Base-by-base conservation (phyloP, 2,113 vertebrate species). In the Neoarius graeffei region DNA sequence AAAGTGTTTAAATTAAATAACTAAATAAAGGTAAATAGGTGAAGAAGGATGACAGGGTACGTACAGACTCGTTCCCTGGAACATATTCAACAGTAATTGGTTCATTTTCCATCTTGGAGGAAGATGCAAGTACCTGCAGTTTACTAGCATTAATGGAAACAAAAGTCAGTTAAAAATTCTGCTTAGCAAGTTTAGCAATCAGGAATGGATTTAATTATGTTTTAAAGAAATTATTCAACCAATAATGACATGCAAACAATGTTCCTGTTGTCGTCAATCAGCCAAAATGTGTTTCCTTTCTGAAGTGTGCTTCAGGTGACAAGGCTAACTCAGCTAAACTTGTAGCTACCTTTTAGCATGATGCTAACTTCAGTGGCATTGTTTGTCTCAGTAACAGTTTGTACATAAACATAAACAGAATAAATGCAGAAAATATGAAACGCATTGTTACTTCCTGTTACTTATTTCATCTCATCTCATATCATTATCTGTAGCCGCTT, bases 1-100 rank as follows among this genome's bases (percentile, higher is more conserved):
- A 76, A 50, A 54, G 4, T 1, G 0, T 76, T 76, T 76, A 25
- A 52, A 25, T 73, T 17, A 5, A n/a, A 64, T 13, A 71, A 4
- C 42, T 1, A 71, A 3, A 1, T 0, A 7, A 62, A 82, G 25
- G 20, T 30, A n/a, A 54, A n/a, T 27, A 7, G 13, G 9, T 62
- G 15, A 19, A 64, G 10, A 42, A 50, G 30, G 11, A 66, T 30
- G 60, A 67, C 67, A 30, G 19, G 69, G 35, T 76, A 42, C 81
- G 13, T 88, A 84, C 82, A 54, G 81, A 19, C 25, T 76, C 15
- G 23, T 76, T 87, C 11, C 10, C 20, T 64, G 67, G 9, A 87
- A 74, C 2, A 25, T 35, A 74, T 48, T 83, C 69, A 2, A 74
- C 10, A 1, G 11, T 87, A 17, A 35, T 52, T 3, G 25, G 80